phyloP scores from a whole-genome alignment of 2,797 vertebrate genomes.

The Enteromius thamalakanensis region DNA sequence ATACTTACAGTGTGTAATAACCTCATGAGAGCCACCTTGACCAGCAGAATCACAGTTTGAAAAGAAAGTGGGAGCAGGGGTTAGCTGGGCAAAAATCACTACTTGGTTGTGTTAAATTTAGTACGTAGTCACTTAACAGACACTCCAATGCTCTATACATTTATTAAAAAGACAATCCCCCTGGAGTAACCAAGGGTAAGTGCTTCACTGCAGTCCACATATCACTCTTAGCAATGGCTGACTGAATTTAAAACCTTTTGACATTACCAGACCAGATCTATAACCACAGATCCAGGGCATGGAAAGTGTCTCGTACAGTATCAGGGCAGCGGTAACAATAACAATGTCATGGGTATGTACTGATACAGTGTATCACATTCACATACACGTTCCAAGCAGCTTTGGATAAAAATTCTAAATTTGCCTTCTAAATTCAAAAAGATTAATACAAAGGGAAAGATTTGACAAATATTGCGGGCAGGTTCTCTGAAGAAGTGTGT shows the following conservation, averaged over 20 bases:
- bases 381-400: not conserved
- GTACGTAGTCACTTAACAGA: not conserved
- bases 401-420: not conserved
- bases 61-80: not conserved
- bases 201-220: not conserved
- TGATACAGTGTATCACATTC: not conserved
- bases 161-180: constrained; percentile 17
- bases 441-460: not conserved
- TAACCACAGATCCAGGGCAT: not conserved
- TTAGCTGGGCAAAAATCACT: not conserved
- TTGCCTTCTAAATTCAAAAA: not conserved
- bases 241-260: not conserved
- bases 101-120: constrained; percentile 5
- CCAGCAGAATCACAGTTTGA: not conserved
- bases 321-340: not conserved
- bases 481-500: not conserved
- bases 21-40: not conserved
- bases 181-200: not conserved
- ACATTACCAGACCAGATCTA: constrained; percentile 16
- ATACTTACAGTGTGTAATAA: not conserved
- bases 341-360: not conserved
- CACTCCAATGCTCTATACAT: not conserved
- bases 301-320: not conserved
- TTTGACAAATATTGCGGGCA: not conserved
- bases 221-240: not conserved